These are phyloP conservation scores for Siniperca scherzeri DNA, from an alignment of 2,797 vertebrate genomes.

Conservation along the genomic window DNA sequence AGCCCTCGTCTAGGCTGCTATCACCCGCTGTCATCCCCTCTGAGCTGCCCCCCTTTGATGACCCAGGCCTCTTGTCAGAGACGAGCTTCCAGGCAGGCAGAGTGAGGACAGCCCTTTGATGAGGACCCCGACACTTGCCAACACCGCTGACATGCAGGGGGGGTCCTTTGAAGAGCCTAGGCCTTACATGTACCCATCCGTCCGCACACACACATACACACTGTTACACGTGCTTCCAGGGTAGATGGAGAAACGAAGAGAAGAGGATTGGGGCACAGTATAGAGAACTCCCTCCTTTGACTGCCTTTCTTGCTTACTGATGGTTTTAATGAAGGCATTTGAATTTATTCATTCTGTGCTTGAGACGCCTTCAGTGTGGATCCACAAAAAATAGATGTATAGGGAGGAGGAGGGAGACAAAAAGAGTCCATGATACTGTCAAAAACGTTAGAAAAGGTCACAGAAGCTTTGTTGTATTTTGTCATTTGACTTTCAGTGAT, in stretches of 20 bases:
- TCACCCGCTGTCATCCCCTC: slow-evolving; percentile 63
- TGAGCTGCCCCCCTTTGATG: slow-evolving; percentile 77
- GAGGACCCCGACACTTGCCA: slow-evolving; percentile 79
- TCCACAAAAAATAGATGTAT: slow-evolving; percentile 45
- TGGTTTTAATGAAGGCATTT: slow-evolving; percentile 83
- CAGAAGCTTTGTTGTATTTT: slow-evolving; percentile 51
- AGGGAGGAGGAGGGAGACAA: slow-evolving; percentile 33
- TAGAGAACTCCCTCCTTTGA: slow-evolving; percentile 52
- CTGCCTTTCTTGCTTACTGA: slow-evolving; percentile 52
- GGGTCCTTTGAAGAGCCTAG: slow-evolving; percentile 72
- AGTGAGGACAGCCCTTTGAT: slow-evolving; percentile 83
- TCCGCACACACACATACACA: slow-evolving; percentile 24
- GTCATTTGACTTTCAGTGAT: slow-evolving; percentile 39
- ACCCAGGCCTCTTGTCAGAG: slow-evolving; percentile 76
- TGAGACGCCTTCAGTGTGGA: slow-evolving; percentile 40
- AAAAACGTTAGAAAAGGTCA: slow-evolving; percentile 57
- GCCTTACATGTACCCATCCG: slow-evolving; percentile 62
- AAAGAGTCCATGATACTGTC: slow-evolving; percentile 49
- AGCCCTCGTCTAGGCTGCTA: slow-evolving; percentile 61
- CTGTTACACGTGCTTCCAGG: slow-evolving; percentile 54
- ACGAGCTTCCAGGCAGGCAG: slow-evolving; percentile 76
- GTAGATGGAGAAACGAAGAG: slow-evolving; percentile 45
- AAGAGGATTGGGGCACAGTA: slow-evolving; percentile 32
- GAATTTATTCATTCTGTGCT: slow-evolving; percentile 74
- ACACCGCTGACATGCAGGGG: slow-evolving; percentile 69